Base-by-base conservation (phyloP, 1,140 invertebrate genomes). In the Berghia stephanieae region DNA sequence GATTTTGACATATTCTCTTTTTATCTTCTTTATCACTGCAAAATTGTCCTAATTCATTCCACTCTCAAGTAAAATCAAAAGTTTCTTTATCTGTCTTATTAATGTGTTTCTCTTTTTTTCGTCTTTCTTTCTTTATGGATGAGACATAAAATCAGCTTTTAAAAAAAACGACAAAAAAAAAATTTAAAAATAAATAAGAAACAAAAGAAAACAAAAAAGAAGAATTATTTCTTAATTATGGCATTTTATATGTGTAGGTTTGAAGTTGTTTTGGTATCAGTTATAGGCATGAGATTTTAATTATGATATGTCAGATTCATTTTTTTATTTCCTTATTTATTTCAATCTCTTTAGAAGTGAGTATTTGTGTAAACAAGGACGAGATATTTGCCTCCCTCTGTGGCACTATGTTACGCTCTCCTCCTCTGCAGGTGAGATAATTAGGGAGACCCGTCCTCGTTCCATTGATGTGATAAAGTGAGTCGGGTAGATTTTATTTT, bases 351-450 rank as follows among this genome's bases (percentile, higher is more conserved):
- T n/a, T n/a, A 85, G 84, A 82, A 67, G 77, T 82, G 76, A 78
- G 81, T 38, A 36, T 82, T n/a, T 77, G 55, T 71, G 83, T 82
- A 0, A 84, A 76, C 38, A 63, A 57, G 3, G 69, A 73, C 55
- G 82, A 85, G 74, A 18, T 82, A 8, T 82, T 68, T 72, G 49
- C 83, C 34, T 70, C 82, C 21, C 24, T 84, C 21, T 46, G 68
- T 55, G 82, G 80, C 38, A 80, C 78, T 60, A 75, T 70, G 16
- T 44, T 83, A n/a, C 79, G 78, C 57, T 81, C 79, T 75, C 80
- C 83, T 6, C 78, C 79, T 24, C 40, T 83, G 46, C 76, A 80
- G 79, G 83, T 82, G 70, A n/a, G n/a, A n/a, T n/a, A n/a, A n/a
- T n/a, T n/a, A n/a, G n/a, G n/a, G n/a, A n/a, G n/a, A n/a, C n/a